phyloP scores from a whole-genome alignment of 2,113 vertebrate genomes.

The Pygoscelis antarcticus region DNA sequence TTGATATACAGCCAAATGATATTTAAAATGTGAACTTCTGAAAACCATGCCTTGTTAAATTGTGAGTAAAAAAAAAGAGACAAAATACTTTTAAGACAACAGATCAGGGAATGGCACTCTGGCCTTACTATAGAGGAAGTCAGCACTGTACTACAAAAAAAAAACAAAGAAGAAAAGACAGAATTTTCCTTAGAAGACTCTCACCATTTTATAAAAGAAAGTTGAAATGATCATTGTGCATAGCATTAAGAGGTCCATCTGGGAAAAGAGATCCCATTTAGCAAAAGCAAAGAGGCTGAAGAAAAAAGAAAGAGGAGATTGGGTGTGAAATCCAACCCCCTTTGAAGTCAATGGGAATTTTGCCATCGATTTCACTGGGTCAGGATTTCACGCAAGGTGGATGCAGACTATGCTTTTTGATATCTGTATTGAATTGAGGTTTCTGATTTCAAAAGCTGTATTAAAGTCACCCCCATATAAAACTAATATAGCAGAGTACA shows the following conservation, averaged over 20 bases:
- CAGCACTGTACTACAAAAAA: neutral
- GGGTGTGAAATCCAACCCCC: conserved; percentile 19
- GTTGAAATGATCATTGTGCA: neutral
- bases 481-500: neutral
- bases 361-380: conserved; percentile 31
- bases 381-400: neutral
- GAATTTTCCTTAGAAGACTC: neutral
- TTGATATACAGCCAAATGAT: neutral
- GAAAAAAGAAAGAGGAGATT: conserved; percentile 28
- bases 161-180: neutral
- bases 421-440: neutral
- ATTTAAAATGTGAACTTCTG: neutral
- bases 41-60: neutral
- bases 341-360: conserved; percentile 50
- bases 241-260: neutral
- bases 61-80: neutral
- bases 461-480: neutral
- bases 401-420: neutral
- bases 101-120: neutral
- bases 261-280: conserved; percentile 44
- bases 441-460: neutral
- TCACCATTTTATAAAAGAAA: neutral
- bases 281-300: conserved; percentile 12
- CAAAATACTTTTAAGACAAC: neutral
- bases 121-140: neutral